Base-by-base conservation (phyloP, 1,140 invertebrate genomes). In the Propsilocerus akamusi region DNA sequence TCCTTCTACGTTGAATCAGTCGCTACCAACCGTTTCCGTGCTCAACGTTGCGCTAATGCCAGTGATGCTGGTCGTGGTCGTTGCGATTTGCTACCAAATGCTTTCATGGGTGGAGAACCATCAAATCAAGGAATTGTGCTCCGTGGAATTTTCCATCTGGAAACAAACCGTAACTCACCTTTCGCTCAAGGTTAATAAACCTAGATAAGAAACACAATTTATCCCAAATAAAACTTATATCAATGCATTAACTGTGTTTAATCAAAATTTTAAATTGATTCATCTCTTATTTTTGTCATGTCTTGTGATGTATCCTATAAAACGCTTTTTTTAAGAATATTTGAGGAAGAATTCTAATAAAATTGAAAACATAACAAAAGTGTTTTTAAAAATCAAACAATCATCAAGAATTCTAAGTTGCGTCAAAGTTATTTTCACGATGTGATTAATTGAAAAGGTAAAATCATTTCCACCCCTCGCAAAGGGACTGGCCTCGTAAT, bases 361-460 rank as follows among this genome's bases (percentile, higher is more conserved):
- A n/a, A n/a, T n/a, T n/a, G n/a, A n/a, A n/a, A n/a, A n/a, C n/a
- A n/a, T n/a, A n/a, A n/a, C n/a, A n/a, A n/a, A n/a, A n/a, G n/a
- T n/a, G n/a, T n/a, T n/a, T n/a, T n/a, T n/a, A n/a, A n/a, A n/a
- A n/a, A n/a, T n/a, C n/a, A n/a, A n/a, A n/a, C n/a, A n/a, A n/a
- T n/a, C n/a, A n/a, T n/a, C n/a, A n/a, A n/a, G n/a, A n/a, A n/a
- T n/a, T 20, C 22, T 41, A 41, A 41, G 34, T 41, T 14, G 22
- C 34, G 34, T 20, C 34, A 41, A 20, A 41, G 17, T 20, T 41
- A 41, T 41, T 41, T 30, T 41, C 28, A 30, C 14, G 7, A n/a
- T n/a, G 28, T 30, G 34, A 8, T 41, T 41, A 41, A 41, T 41
- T 41, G 34, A 41, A 41, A 41, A 41, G 34, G 34, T 41, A 41